These are phyloP conservation scores for Daboia siamensis DNA, from an alignment of 2,113 vertebrate species.

Conservation along the genomic window DNA sequence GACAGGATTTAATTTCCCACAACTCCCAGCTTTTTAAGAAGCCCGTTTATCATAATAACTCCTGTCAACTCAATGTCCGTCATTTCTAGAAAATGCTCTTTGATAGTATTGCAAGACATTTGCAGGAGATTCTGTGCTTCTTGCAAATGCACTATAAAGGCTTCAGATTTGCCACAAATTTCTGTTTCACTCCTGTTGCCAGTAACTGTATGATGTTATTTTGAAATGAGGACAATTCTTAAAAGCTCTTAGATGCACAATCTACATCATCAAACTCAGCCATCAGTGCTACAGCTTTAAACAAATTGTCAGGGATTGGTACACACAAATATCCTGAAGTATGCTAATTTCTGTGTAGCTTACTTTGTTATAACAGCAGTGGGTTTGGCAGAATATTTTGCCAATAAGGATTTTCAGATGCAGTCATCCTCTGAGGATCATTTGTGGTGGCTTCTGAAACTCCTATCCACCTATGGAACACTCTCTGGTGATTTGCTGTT, in stretches of 20 bases:
- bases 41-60: neutral
- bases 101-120: neutral
- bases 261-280: neutral
- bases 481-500: neutral
- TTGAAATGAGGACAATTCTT: neutral
- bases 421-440: neutral
- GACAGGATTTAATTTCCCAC: neutral
- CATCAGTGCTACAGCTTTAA: neutral
- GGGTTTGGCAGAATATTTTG: neutral
- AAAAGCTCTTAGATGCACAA: neutral
- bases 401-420: neutral
- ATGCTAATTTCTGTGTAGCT: neutral
- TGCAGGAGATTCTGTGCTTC: neutral
- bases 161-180: neutral
- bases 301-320: neutral
- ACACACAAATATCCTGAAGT: neutral
- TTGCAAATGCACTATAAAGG: neutral
- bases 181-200: neutral
- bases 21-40: neutral
- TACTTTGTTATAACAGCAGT: neutral
- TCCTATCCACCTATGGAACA: neutral
- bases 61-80: neutral
- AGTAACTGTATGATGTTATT: neutral
- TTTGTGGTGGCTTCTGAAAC: neutral
- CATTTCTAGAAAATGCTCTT: neutral